These are phyloP conservation scores for Andrena minutula DNA, from an alignment of 2,888 invertebrate species.

Conservation along the genomic window DNA sequence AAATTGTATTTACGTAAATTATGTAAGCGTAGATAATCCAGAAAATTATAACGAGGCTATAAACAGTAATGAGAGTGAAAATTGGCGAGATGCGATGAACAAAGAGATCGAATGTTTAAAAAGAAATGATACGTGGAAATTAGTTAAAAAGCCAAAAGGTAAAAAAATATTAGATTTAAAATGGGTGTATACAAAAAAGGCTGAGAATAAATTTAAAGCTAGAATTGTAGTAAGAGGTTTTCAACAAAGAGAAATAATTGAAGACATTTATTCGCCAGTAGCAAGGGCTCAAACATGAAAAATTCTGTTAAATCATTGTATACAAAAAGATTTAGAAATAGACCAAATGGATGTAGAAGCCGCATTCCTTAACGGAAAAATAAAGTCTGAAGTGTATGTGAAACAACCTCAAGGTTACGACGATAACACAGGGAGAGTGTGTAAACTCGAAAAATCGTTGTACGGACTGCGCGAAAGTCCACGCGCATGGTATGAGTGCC, in stretches of 20 bases:
- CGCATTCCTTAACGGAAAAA: conserved; percentile 40
- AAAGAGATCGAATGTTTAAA: conserved; percentile 49
- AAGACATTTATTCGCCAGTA: conserved; percentile 32
- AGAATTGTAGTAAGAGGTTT: conserved; percentile 61
- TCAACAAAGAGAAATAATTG: conserved; percentile 53
- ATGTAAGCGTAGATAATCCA: conserved; percentile 47
- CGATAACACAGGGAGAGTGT: conserved; percentile 17
- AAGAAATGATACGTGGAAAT: conserved; percentile 59
- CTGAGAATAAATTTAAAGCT: conserved; percentile 45
- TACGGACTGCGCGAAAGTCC: conserved; percentile 48
- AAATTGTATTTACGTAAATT: conserved; percentile 49
- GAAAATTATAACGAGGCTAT: conserved; percentile 42
- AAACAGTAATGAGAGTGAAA: conserved; percentile 28
- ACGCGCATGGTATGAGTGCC: conserved; percentile 42
- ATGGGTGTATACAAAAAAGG: conserved; percentile 56
- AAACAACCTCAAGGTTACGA: conserved; percentile 27
- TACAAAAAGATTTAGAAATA: conserved; percentile 43
- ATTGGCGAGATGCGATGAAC: conserved; percentile 54
- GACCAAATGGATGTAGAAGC: conserved; percentile 62
- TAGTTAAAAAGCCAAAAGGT: conserved; percentile 48
- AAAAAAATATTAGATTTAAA: conserved; percentile 54
- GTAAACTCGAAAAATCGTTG: conserved; percentile 33
- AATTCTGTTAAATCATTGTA: conserved; percentile 50
- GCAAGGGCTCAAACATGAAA: conserved; percentile 59
- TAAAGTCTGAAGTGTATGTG: conserved; percentile 42